Conservation (phyloP, 2,113 vertebrate genomes). For the Osmerus mordax region DNA sequence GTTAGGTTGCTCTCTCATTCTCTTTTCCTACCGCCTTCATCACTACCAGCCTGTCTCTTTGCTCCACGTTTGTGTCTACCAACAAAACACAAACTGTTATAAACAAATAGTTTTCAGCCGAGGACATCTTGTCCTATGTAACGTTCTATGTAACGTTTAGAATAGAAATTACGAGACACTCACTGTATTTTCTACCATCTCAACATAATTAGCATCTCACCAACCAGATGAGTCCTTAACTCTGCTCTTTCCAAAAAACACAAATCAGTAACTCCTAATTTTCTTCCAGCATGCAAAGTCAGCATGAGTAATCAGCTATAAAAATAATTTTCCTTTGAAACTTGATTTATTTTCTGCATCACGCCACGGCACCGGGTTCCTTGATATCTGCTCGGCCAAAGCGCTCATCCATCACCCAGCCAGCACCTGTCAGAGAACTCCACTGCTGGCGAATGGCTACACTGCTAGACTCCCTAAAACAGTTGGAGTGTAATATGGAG, state of each 20-base stretch:
- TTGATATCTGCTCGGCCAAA: conserved; percentile 9
- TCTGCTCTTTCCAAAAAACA: neutral
- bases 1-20: too few relatives aligned
- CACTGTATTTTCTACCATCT: too few relatives aligned
- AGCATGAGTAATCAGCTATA: conserved; percentile 23
- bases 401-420: conserved; percentile 21
- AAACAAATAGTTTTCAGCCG: too few relatives aligned
- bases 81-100: too few relatives aligned
- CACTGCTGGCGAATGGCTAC: neutral
- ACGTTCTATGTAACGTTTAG: neutral
- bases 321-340: conserved; percentile 23
- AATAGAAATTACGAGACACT: neutral
- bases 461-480: neutral
- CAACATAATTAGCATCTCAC: neutral
- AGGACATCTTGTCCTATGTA: too few relatives aligned
- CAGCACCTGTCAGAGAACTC: conserved; percentile 1
- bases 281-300: neutral
- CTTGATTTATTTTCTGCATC: conserved; percentile 19
- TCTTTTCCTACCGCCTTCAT: too few relatives aligned
- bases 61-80: too few relatives aligned
- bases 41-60: too few relatives aligned
- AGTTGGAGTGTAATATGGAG: too few relatives aligned
- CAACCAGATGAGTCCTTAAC: neutral
- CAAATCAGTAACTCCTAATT: neutral
- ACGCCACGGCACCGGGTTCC: conserved; percentile 2